Evolutionary conservation across 2,113 vertebrate genomes (phyloP).

Genomic region (Coryphaenoides rupestris): DNA sequence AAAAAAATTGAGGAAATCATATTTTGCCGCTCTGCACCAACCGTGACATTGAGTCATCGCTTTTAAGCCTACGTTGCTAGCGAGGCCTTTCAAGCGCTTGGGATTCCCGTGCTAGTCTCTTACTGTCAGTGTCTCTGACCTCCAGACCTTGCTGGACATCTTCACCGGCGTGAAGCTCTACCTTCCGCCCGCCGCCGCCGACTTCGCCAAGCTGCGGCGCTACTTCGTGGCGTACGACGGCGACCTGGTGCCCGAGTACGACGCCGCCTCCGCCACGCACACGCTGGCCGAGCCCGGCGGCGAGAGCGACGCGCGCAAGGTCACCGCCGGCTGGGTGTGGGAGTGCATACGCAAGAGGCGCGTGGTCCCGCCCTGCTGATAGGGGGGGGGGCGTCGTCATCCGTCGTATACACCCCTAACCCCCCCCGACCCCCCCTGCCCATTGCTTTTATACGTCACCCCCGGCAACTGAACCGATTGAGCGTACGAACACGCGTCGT

Average conservation of each 20-base stretch:
- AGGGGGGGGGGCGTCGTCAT: no score
- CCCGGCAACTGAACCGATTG: no score
- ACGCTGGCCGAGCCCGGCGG: constrained; percentile 70
- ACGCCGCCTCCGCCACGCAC: constrained; percentile 82
- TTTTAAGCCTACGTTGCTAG: no score
- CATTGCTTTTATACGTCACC: no score
- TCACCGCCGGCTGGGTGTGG: constrained; percentile 91
- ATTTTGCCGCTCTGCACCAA: no score
- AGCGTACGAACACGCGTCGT: no score
- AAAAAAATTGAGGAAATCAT: no score
- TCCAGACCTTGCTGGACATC: constrained; percentile 85
- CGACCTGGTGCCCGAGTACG: constrained; percentile 83
- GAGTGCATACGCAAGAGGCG: constrained; percentile 87
- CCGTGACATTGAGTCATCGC: no score
- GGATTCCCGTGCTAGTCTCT: no score
- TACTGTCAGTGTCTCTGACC: no score
- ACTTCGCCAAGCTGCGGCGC: constrained; percentile 78
- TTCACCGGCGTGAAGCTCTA: constrained; percentile 92
- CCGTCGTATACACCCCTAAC: background rate
- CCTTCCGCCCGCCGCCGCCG: constrained; percentile 74
- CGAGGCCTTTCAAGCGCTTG: no score
- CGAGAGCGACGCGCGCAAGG: constrained; percentile 68
- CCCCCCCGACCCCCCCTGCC: no score
- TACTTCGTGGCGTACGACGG: constrained; percentile 94
- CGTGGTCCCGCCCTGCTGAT: constrained; percentile 83